Conservation (phyloP, 2,888 invertebrate genomes). For the Escarpia spicata region DNA sequence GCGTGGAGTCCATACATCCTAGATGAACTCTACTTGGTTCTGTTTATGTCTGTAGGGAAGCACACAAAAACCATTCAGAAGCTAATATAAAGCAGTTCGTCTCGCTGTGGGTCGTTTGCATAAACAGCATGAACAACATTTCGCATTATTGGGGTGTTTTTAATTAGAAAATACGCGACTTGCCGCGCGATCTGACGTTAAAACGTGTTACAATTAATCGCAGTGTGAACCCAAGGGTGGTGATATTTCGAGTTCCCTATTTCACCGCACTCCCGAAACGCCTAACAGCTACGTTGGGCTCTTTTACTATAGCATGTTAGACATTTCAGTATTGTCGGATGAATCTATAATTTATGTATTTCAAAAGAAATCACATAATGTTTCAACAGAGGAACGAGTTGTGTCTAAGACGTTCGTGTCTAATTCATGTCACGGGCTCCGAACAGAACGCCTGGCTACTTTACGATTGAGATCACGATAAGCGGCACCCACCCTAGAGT, state of each 20-base stretch:
- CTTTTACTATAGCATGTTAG: too few species aligned
- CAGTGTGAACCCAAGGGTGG: background rate
- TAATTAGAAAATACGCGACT: background rate
- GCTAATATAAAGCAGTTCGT: background rate
- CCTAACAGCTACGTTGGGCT: background rate
- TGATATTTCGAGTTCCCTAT: background rate
- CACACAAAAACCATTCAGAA: background rate
- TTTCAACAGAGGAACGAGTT: too few species aligned
- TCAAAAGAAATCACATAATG: too few species aligned
- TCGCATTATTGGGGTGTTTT: background rate
- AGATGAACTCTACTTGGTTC: background rate
- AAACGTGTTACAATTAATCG: background rate
- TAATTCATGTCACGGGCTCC: background rate
- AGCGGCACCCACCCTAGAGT: background rate
- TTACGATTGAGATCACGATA: background rate
- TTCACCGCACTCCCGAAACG: background rate
- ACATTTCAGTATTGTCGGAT: too few species aligned
- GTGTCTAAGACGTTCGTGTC: background rate
- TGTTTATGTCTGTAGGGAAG: background rate
- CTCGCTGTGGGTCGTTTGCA: background rate
- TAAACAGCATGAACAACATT: background rate
- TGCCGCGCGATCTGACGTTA: background rate
- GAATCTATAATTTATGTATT: too few species aligned
- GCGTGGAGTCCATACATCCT: background rate
- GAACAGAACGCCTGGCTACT: background rate